Evolutionary conservation across 2,113 vertebrate genomes (phyloP).

Genomic region (Ctenomys sociabilis): DNA sequence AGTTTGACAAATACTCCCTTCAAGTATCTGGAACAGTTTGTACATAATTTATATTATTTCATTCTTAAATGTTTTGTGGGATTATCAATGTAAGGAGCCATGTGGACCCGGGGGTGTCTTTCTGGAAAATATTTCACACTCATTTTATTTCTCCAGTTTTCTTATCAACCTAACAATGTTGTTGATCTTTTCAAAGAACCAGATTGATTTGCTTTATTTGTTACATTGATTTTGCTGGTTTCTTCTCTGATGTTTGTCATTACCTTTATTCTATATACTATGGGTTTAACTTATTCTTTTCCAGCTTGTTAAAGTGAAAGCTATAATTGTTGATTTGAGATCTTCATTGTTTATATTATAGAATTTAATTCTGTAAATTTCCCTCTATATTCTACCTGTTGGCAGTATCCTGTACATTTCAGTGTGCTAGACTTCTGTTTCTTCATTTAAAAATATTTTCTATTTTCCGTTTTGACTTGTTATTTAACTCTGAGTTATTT

Average conservation of each 20-base stretch:
- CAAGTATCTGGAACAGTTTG: not conserved
- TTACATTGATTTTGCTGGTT: not conserved
- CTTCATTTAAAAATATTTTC: constrained; percentile 12
- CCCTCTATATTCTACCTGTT: not conserved
- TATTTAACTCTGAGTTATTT: constrained; percentile 11
- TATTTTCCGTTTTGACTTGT: constrained; percentile 25
- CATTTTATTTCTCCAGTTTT: not conserved
- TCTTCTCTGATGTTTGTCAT: not conserved
- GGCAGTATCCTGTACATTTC: not conserved
- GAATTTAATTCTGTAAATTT: not conserved
- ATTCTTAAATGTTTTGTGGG: not conserved
- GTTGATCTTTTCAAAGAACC: not conserved
- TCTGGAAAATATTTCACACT: not conserved
- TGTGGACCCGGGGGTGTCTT: not conserved
- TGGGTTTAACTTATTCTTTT: not conserved
- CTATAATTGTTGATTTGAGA: not conserved
- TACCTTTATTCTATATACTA: not conserved
- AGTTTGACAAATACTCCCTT: not conserved
- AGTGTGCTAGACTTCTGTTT: not conserved
- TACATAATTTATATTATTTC: not conserved
- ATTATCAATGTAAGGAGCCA: not conserved
- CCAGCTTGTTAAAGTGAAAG: not conserved
- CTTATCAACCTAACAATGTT: not conserved
- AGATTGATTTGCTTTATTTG: not conserved
- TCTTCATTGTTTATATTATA: not conserved